Evolutionary conservation across 2,797 vertebrate species (phyloP).

Genomic region (Erithacus rubecula): DNA sequence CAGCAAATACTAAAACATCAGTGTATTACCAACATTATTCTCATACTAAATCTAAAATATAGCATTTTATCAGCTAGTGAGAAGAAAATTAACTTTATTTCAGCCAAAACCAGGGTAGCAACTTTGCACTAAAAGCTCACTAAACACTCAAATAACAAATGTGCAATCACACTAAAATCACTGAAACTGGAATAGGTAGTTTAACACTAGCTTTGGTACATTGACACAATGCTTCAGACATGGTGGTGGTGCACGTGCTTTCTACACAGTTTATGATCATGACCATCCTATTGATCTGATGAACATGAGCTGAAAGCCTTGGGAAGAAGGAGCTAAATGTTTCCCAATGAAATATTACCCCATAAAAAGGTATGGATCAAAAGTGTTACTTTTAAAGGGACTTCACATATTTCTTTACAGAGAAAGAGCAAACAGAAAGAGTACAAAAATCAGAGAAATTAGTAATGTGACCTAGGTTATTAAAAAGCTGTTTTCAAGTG

Average conservation of each 20-base stretch:
- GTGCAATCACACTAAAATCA: neutral
- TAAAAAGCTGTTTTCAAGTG: neutral
- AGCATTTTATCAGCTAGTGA: neutral
- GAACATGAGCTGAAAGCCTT: conserved; percentile 15
- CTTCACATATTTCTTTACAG: neutral
- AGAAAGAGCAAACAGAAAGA: neutral
- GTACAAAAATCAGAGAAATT: neutral
- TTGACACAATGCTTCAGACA: neutral
- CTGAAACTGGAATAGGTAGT: neutral
- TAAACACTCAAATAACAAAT: neutral
- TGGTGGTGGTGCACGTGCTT: rapidly evolving
- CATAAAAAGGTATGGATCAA: neutral
- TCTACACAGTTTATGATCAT: neutral
- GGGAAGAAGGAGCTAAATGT: neutral
- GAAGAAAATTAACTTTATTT: neutral
- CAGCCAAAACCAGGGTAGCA: neutral
- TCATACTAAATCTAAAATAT: neutral
- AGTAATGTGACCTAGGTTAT: neutral
- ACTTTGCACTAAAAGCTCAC: neutral
- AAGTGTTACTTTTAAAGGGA: neutral
- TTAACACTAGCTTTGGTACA: neutral
- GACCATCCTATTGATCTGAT: neutral
- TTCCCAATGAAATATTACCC: conserved; percentile 1
- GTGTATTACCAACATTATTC: neutral
- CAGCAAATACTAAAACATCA: neutral